Base-by-base conservation (phyloP, 2,888 invertebrate species). In the Rotaria macrura region DNA sequence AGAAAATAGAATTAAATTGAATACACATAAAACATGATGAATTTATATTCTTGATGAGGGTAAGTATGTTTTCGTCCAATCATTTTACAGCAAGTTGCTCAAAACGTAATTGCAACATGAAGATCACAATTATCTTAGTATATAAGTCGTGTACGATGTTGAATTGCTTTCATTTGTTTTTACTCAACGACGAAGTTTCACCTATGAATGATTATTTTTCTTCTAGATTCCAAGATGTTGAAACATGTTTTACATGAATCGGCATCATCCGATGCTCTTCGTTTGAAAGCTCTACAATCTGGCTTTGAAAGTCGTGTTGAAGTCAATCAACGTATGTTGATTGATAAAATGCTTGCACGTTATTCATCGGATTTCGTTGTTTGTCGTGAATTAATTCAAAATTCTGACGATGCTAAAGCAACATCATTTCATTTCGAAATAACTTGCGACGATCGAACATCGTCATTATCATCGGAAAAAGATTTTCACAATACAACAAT, bases 301-400 rank as follows among this genome's bases (percentile, higher is more conserved):
- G 79, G 79, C 34, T 79, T 79, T 79, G 79, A 79, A 79, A 43
- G 43, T 79, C 40, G 43, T n/a, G 79, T 79, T 43, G 79, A 79
- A 79, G 79, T 79, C 4, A 79, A 79, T 43, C 79, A 79, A 79
- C 79, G 79, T n/a, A 79, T 79, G 79, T 43, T 79, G 20, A 79
- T 79, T 43, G 79, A 79, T 79, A 79, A 79, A 79, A 79, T 79
- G 79, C 43, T 79, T 40, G 79, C 79, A 43, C 79, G 79, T 25
- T 79, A 79, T 79, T 79, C 79, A 43, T 43, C 43, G 2, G 79
- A 79, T 43, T 79, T 79, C n/a, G 79, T 79, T 43, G 43, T 79
- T 43, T 79, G 79, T 43, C 43, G 79, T 9, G 79, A 79, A 43
- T 79, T 79, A 43, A 79, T 79, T 43, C 79, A 79, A 43, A 79